Base-by-base conservation (phyloP, 1,140 invertebrate genomes). In the Drosophila auraria region DNA sequence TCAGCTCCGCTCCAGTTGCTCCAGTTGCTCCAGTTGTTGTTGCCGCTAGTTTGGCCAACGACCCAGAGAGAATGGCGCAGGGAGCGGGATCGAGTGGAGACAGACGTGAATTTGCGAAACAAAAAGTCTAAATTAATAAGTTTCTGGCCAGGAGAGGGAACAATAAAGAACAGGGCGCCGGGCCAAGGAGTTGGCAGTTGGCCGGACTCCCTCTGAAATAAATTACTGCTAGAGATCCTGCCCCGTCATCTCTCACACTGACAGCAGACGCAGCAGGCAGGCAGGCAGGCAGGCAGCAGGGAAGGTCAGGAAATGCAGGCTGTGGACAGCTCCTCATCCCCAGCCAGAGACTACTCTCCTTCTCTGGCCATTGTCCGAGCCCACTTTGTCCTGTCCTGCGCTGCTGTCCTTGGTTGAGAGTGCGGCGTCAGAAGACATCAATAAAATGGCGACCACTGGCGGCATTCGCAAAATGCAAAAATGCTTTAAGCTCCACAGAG, bases 61-160 rank as follows among this genome's bases (percentile, higher is more conserved):
- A 87, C 78, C 84, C 84, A 75, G 70, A 38, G 59, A 20, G 53
- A 54, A 14, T n/a, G 12, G 23, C 40, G 20, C 27, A 9, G 8
- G 17, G 20, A 27, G 36, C 20, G 47, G 65, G 61, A 42, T 20
- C 4, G 33, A 56, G 61, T 9, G 56, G 63, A 60, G 69, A 72
- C 54, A 60, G 66, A 74, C 83, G 83, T 68, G 84, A 87, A 87
- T 87, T 87, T 87, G 83, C 74, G 83, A 86, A 86, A 74, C 81
- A 81, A 87, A 87, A 89, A 89, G 74, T 84, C 84, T 87, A 87
- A 87, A 87, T 87, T 87, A 87, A 87, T 87, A 87, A 87, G 83
- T 86, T 86, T 83, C 81, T 50, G 74, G 82, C 59, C 78, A 58
- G 47, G 72, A 42, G 25, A 50, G 66, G 51, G 57, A 74, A 78